Evolutionary conservation across 2,113 vertebrate genomes (phyloP).

Genomic region (Columba janthina): DNA sequence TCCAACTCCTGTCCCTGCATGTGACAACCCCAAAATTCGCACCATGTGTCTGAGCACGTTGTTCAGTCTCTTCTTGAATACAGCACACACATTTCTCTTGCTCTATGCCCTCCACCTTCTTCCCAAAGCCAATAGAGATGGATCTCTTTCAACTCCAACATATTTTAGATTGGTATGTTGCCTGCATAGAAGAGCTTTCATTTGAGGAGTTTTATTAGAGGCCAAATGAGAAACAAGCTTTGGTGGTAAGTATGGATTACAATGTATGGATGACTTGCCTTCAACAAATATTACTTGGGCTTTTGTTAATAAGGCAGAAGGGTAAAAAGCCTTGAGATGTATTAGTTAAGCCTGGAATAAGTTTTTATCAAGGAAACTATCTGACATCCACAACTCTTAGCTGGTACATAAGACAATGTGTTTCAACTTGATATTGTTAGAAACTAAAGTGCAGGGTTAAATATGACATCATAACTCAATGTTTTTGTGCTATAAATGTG

Average conservation of each 20-base stretch:
- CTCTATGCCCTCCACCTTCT: neutral
- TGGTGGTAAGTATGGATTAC: neutral
- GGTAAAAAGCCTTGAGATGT: neutral
- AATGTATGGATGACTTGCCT: neutral
- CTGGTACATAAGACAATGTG: neutral
- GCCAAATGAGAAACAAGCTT: neutral
- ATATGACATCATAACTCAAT: neutral
- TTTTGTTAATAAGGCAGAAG: neutral
- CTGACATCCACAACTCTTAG: neutral
- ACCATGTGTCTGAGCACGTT: no score
- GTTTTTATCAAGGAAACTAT: neutral
- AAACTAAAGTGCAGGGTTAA: conserved; percentile 8
- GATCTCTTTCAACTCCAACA: neutral
- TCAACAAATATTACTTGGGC: neutral
- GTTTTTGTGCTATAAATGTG: neutral
- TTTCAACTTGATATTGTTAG: neutral
- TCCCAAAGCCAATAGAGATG: neutral
- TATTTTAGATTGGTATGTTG: neutral
- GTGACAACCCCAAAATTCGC: no score
- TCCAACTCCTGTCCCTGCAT: no score
- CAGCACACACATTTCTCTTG: neutral
- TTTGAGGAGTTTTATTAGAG: neutral
- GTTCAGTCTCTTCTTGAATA: no score
- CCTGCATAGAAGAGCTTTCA: neutral
- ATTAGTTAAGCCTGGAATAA: neutral